Percentiles rank a stretch among this genome's conserved stretches.
phyloP scores from a whole-genome alignment of 2,888 invertebrate genomes.

The Trichopoda pennipes region DNA sequence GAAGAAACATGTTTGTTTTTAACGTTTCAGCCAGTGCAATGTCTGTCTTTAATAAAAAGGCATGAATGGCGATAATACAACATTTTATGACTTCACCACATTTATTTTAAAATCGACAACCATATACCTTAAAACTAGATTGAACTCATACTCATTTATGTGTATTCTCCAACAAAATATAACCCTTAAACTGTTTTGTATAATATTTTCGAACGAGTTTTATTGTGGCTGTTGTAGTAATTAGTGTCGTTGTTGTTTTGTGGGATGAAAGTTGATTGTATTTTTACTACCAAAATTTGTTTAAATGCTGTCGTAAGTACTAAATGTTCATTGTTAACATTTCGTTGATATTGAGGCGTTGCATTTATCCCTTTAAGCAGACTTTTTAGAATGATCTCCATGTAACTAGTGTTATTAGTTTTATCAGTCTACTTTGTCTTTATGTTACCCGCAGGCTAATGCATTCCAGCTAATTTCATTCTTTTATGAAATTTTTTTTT shows the following conservation, averaged over 20 bases:
- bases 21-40: conserved; percentile 42
- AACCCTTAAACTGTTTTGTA: conserved; percentile 28
- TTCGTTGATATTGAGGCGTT: conserved; percentile 38
- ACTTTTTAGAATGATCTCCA: conserved; percentile 5
- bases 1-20: conserved; percentile 37
- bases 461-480: conserved; percentile 4
- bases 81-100: conserved; percentile 60
- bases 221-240: conserved; percentile 34
- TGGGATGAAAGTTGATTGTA: conserved; percentile 55
- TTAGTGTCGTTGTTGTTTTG: conserved; percentile 68
- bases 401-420: conserved; percentile 46
- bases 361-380: conserved; percentile 2
- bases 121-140: conserved; percentile 56
- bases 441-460: conserved; percentile 41
- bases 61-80: conserved; percentile 33
- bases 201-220: conserved; percentile 15
- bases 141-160: conserved; percentile 9
- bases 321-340: conserved; percentile 71
- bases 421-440: conserved; percentile 34
- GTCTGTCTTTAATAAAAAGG: conserved; percentile 17
- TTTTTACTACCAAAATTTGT: conserved; percentile 65
- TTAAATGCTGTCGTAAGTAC: conserved; percentile 65
- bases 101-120: conserved; percentile 63
- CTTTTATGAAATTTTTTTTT: not conserved
- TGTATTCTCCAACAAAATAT: not conserved